phyloP scores from a whole-genome alignment of 1,140 invertebrate genomes.

The Drosophila mayri region DNA sequence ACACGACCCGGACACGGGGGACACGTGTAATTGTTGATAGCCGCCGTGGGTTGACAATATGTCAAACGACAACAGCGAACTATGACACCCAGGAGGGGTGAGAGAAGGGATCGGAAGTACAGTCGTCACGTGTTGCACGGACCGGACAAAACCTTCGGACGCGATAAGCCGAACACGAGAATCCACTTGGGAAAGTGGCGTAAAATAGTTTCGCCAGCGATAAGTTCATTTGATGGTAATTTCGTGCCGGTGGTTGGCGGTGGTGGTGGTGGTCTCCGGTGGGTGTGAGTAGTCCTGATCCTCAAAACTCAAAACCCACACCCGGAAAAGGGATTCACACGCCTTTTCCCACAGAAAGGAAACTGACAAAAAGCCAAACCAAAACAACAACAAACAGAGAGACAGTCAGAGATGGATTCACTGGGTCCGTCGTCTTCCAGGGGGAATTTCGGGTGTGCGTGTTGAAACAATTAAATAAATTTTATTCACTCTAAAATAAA shows the following conservation, averaged over 20 bases:
- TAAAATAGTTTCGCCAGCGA: slow-evolving; percentile 79
- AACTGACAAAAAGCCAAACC: slow-evolving; percentile 73
- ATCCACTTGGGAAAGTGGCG: slow-evolving; percentile 80
- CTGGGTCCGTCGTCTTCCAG: slow-evolving; percentile 18
- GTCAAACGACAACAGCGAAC: slow-evolving; percentile 64
- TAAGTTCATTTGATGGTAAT: slow-evolving; percentile 82
- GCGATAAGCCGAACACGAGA: slow-evolving; percentile 76
- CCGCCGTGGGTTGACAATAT: slow-evolving; percentile 73
- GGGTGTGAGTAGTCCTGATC: slow-evolving; percentile 49
- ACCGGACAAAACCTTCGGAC: slow-evolving; percentile 38
- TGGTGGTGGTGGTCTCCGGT: slow-evolving; percentile 27
- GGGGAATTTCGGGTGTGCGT: slow-evolving; percentile 60
- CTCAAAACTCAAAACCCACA: slow-evolving; percentile 20
- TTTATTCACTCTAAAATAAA: slow-evolving; percentile 43
- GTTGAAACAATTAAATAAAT: slow-evolving; percentile 80
- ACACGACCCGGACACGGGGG: slow-evolving; percentile 56
- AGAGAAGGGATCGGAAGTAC: slow-evolving; percentile 13
- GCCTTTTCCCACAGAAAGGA: slow-evolving; percentile 45
- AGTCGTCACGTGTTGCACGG: slow-evolving; percentile 76
- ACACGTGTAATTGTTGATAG: slow-evolving; percentile 82
- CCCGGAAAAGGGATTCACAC: slow-evolving; percentile 64
- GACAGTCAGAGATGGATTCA: slow-evolving; percentile 30
- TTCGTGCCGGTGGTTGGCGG: slow-evolving; percentile 52
- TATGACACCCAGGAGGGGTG: slow-evolving; percentile 9
- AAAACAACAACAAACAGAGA: slow-evolving; percentile 67